phyloP scores from a whole-genome alignment of 2,797 vertebrate species.

The Halcyon leucocephala region DNA sequence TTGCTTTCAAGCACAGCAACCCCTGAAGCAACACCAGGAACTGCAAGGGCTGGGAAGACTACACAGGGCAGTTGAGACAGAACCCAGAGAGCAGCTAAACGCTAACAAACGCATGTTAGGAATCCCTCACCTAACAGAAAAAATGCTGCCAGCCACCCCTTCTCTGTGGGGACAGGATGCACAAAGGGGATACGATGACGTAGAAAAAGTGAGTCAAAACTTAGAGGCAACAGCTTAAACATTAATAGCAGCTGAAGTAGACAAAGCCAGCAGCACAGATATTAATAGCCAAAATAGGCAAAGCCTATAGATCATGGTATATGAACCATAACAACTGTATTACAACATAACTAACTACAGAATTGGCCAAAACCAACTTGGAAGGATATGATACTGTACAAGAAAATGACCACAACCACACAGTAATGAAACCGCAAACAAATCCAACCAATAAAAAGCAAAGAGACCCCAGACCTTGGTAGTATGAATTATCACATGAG shows the following conservation, averaged over 20 bases:
- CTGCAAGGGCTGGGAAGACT: not conserved
- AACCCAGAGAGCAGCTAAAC: not conserved
- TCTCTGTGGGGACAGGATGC: not conserved
- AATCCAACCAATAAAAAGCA: not conserved
- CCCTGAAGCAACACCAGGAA: not conserved
- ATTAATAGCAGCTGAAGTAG: not conserved
- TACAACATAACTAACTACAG: not conserved
- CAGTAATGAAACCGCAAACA: not conserved
- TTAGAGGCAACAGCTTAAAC: not conserved
- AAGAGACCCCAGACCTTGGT: not conserved
- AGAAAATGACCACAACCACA: not conserved
- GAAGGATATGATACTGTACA: not conserved
- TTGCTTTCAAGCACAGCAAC: not conserved
- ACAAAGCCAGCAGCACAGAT: not conserved
- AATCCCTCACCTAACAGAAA: fast-evolving
- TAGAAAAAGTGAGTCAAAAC: not conserved
- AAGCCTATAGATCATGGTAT: not conserved
- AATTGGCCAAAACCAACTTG: no score
- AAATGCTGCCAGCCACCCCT: fast-evolving
- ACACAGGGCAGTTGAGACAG: no score
- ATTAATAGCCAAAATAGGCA: not conserved
- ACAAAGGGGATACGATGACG: fast-evolving
- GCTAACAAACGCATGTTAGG: not conserved
- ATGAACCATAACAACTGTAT: not conserved
- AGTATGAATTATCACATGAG: not conserved